Evolutionary conservation across 2,113 vertebrate genomes (phyloP).

Genomic region (Turnix velox): DNA sequence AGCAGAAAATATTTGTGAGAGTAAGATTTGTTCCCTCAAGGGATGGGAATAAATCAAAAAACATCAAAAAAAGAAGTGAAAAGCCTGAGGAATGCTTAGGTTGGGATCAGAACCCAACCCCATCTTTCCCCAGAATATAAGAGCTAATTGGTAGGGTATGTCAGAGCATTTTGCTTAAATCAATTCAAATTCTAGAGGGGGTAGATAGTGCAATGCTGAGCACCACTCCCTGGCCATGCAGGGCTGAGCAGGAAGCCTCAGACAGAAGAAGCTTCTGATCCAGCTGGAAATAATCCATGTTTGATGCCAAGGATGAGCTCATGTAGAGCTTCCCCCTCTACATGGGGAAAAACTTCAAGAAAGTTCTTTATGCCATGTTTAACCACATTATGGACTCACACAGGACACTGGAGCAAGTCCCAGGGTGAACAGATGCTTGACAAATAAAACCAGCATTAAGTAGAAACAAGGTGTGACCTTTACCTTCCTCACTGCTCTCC

Average conservation of each 20-base stretch:
- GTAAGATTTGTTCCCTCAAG: neutral
- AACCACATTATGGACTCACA: neutral
- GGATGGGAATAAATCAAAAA: neutral
- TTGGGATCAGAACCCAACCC: neutral
- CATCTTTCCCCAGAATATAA: neutral
- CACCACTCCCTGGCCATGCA: neutral
- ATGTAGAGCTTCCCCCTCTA: neutral
- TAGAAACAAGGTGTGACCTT: neutral
- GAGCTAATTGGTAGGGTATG: neutral
- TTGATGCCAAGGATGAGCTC: neutral
- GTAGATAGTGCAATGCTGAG: neutral
- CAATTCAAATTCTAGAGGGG: neutral
- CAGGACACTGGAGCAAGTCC: neutral
- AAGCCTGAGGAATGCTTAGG: neutral
- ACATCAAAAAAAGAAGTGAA: no score
- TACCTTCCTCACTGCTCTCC: conserved; percentile 88
- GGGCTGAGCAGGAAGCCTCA: neutral
- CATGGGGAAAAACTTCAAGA: neutral
- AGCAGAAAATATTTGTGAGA: neutral
- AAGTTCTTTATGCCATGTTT: neutral
- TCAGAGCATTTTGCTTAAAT: neutral
- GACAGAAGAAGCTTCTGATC: neutral
- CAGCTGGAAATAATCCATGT: neutral
- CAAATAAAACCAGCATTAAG: neutral
- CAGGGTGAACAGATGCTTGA: neutral